phyloP scores from a whole-genome alignment of 2,888 invertebrate species.

The Auanema freiburgensis region DNA sequence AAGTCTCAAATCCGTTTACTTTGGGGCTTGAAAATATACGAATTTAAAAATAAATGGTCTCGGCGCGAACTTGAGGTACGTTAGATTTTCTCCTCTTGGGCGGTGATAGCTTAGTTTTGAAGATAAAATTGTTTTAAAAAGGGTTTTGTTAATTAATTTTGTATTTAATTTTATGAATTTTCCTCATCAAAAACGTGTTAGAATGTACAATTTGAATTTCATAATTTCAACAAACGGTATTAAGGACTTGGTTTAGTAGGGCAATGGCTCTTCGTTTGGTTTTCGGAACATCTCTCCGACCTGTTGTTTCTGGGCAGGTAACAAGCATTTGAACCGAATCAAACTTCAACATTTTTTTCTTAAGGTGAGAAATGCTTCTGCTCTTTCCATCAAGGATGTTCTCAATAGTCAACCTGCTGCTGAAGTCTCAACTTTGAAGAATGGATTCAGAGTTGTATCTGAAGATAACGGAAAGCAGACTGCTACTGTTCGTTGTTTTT shows the following conservation, averaged over 20 bases:
- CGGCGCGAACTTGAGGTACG: constrained; percentile 21
- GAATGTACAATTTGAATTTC: too few relatives aligned
- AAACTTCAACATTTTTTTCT: background rate
- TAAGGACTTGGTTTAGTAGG: constrained; percentile 18
- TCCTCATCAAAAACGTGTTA: too few relatives aligned
- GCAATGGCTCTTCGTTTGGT: constrained; percentile 41
- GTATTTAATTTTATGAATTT: too few relatives aligned
- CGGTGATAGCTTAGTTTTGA: constrained; percentile 18
- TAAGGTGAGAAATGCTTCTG: constrained; percentile 42
- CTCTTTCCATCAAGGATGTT: constrained; percentile 44
- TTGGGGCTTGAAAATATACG: background rate
- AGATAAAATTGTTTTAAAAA: too few relatives aligned
- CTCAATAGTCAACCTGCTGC: constrained; percentile 41
- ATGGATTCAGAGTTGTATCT: constrained; percentile 89
- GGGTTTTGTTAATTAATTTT: too few relatives aligned
- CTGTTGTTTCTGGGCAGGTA: constrained; percentile 36
- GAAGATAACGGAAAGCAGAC: constrained; percentile 95
- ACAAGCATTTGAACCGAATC: background rate
- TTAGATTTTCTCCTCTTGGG: constrained; percentile 20
- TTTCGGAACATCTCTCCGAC: constrained; percentile 35
- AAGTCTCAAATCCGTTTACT: background rate
- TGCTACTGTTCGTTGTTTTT: constrained; percentile 80
- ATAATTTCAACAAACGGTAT: too few relatives aligned
- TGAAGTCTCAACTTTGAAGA: constrained; percentile 69
- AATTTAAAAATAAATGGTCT: constrained; percentile 18